A percentile compares a stretch with the other conserved stretches of the same genome.
Evolutionary conservation across 2,888 invertebrate genomes (phyloP).

Genomic region (Machimus rusticus): DNA sequence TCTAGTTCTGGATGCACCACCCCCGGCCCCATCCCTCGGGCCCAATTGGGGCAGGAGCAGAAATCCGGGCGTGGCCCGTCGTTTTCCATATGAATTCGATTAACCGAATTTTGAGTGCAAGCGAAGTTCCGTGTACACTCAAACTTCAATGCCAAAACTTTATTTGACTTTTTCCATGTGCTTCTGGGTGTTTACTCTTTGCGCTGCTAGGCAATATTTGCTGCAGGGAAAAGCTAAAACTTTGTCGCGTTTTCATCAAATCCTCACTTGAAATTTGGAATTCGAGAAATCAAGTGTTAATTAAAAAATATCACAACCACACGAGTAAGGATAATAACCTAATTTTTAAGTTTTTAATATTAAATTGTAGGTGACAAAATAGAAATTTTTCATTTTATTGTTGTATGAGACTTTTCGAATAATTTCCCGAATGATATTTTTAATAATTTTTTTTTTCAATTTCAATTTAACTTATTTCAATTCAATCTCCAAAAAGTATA

Average conservation of each 20-base stretch:
- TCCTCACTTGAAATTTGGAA: not conserved
- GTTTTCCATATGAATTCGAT: not conserved
- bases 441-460: too few relatives aligned
- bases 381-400: too few relatives aligned
- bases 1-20: not conserved
- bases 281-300: not conserved
- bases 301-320: not conserved
- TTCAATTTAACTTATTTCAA: too few relatives aligned
- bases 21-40: not conserved
- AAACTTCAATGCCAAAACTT: not conserved
- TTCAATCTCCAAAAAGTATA: too few relatives aligned
- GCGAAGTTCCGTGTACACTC: not conserved
- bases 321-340: not conserved
- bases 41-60: not conserved
- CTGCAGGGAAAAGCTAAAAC: not conserved
- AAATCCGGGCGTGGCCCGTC: not conserved
- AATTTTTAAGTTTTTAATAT: not conserved
- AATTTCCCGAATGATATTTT: too few relatives aligned
- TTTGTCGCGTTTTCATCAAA: not conserved
- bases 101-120: not conserved
- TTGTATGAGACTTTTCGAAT: too few relatives aligned
- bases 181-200: not conserved
- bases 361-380: not conserved
- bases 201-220: not conserved
- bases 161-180: not conserved